Evolutionary conservation across 2,797 vertebrate species (phyloP), one percentile per base, ranked within the genome.

Genomic region (Manis pentadactyla): DNA sequence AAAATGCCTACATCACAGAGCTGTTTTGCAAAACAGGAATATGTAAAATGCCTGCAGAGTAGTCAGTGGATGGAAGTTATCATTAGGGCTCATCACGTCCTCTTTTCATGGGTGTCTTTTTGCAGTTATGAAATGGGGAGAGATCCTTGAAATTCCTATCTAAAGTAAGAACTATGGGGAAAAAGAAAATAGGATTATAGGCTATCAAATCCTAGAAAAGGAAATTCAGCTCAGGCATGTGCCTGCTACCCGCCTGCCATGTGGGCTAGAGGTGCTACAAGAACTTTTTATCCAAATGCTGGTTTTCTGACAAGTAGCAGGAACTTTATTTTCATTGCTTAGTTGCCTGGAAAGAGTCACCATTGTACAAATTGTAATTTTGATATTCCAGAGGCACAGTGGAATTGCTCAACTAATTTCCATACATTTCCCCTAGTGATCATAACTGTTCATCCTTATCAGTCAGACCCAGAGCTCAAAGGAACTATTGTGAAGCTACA

Each of bases 291-390:
- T 63, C 21, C 82, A 88, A 96, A 77, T 66, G 23, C 51, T 97
- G 59, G 71, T 92, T 73, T 85, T 69, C 66, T 95, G 92, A 96
- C 78, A 94, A 95, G 63, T 66, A 31, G 55, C 64, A 84, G 88
- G 69, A 74, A 39, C 83, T 94, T 97, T 90, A 89, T 97, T 97
- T 97, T 96, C 86, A 84, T 69, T 96, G 95, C 79, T 95, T 94
- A 94, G 90, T 93, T 97, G 81, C 88, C 64, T 95, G 77, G 63
- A 96, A 97, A 96, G 82, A 84, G 89, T 97, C 90, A 81, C 75
- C 90, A 97, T 97, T 95, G 86, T 88, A 95, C 57, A 93, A 95
- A 89, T 77, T 92, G 14, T 84, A 91, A 81, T 96, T 95, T 69
- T 97, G 85, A 94, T 94, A 94, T 93, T 95, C 57, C 46, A 79